A percentile compares a stretch with the other conserved stretches of the same genome.
Evolutionary conservation across 2,888 invertebrate species (phyloP).

Genomic region (Melangyna quadrimaculata): DNA sequence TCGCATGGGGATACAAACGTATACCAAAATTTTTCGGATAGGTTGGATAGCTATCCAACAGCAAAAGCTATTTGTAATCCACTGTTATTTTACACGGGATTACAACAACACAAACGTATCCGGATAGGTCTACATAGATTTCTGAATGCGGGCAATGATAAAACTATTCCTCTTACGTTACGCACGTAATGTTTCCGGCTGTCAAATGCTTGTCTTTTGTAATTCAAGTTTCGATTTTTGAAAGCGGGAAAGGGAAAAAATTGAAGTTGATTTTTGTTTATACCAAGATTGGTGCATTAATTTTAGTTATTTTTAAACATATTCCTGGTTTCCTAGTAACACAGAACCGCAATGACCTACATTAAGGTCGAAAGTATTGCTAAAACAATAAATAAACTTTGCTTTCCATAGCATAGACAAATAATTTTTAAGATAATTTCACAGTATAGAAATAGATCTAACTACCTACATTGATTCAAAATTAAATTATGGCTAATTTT

Average conservation of each 20-base stretch:
- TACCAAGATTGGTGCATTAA: too few relatives aligned
- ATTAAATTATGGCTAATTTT: constrained; percentile 75
- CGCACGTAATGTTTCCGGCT: neutral
- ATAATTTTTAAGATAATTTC: neutral
- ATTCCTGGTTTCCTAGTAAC: neutral
- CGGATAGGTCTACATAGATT: too few relatives aligned
- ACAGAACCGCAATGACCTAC: neutral
- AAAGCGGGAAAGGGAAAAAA: neutral
- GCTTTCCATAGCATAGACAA: neutral
- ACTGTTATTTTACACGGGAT: too few relatives aligned
- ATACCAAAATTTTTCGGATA: too few relatives aligned
- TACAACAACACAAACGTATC: too few relatives aligned
- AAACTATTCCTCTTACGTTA: too few relatives aligned
- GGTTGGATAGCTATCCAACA: too few relatives aligned
- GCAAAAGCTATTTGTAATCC: too few relatives aligned
- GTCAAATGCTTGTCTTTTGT: neutral
- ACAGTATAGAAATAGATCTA: neutral
- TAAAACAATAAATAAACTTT: neutral
- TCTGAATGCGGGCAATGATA: too few relatives aligned
- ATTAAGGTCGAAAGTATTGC: constrained; percentile 6
- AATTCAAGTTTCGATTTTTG: neutral
- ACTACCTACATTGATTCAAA: neutral
- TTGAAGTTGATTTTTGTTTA: neutral
- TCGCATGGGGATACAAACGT: too few relatives aligned
- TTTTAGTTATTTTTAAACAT: neutral